Conservation (phyloP, 2,113 vertebrate genomes). For the Poicephalus gulielmi region DNA sequence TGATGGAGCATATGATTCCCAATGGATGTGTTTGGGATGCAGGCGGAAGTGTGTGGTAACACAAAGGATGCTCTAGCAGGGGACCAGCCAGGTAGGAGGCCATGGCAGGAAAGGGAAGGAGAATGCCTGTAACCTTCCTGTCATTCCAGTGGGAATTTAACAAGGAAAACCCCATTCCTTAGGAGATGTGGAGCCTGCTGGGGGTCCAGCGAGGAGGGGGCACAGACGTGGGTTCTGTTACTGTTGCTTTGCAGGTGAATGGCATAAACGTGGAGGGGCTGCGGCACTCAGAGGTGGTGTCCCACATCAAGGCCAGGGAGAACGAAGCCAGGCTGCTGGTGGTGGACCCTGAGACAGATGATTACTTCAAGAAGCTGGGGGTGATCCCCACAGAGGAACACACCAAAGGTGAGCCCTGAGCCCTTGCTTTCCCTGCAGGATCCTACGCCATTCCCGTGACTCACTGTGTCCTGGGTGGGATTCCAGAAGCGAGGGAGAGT, state of each 20-base stretch:
- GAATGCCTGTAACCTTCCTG: neutral
- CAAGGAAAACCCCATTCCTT: neutral
- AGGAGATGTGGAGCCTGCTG: neutral
- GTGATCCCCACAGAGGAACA: slow-evolving; percentile 81
- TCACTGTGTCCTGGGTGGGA: neutral
- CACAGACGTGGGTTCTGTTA: neutral
- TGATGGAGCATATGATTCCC: neutral
- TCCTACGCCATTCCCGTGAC: fast-evolving
- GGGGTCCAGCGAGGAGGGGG: neutral
- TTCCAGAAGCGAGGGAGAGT: neutral
- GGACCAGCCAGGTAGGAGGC: neutral
- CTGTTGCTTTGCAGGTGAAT: slow-evolving; percentile 80
- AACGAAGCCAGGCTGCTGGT: slow-evolving; percentile 83
- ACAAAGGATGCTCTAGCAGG: neutral
- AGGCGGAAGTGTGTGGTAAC: fast-evolving
- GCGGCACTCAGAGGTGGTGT: slow-evolving; percentile 89
- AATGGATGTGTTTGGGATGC: fast-evolving
- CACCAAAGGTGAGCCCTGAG: slow-evolving; percentile 79
- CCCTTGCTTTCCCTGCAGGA: neutral
- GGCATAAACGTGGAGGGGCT: slow-evolving; percentile 82
- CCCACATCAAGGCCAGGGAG: slow-evolving; percentile 81
- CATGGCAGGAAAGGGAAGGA: neutral
- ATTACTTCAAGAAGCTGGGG: slow-evolving; percentile 85
- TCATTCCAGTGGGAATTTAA: fast-evolving
- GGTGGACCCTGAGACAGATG: slow-evolving; percentile 87